Evolutionary conservation across 1,140 invertebrate species (phyloP).

Genomic region (Spodoptera litura): DNA sequence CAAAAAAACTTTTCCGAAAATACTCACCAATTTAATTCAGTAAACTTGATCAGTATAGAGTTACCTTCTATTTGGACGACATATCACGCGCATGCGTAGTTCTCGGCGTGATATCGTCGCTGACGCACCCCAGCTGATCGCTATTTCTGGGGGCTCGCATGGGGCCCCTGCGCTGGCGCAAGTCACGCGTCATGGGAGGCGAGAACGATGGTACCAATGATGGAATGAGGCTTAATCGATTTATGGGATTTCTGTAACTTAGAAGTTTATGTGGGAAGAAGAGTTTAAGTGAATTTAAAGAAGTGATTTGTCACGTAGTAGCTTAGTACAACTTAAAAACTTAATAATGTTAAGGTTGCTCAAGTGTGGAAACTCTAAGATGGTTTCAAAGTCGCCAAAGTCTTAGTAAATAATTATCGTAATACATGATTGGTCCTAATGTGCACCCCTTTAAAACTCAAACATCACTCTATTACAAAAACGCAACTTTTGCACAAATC

Average conservation of each 20-base stretch:
- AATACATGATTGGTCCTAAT: no score
- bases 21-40: neutral
- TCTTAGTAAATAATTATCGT: no score
- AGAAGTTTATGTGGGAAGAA: slow-evolving; percentile 10
- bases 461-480: no score
- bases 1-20: neutral
- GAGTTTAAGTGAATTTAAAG: no score
- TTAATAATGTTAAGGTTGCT: no score
- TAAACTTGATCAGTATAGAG: slow-evolving; percentile 2
- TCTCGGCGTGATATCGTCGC: slow-evolving; percentile 53
- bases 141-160: slow-evolving; percentile 69
- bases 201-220: slow-evolving; percentile 2
- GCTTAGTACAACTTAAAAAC: no score
- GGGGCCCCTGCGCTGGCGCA: slow-evolving; percentile 52
- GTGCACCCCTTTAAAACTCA: no score
- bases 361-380: no score
- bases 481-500: neutral
- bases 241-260: neutral
- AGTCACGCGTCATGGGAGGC: slow-evolving; percentile 36
- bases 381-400: no score
- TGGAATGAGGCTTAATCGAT: neutral
- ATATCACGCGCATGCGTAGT: slow-evolving; percentile 17
- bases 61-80: slow-evolving; percentile 28
- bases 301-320: no score
- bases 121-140: slow-evolving; percentile 74